A percentile compares a stretch with the other conserved stretches of the same genome.
These are phyloP conservation scores for Pachyseris speciosa DNA, from an alignment of 64 coral and sea anemone species.

Conservation along the genomic window DNA sequence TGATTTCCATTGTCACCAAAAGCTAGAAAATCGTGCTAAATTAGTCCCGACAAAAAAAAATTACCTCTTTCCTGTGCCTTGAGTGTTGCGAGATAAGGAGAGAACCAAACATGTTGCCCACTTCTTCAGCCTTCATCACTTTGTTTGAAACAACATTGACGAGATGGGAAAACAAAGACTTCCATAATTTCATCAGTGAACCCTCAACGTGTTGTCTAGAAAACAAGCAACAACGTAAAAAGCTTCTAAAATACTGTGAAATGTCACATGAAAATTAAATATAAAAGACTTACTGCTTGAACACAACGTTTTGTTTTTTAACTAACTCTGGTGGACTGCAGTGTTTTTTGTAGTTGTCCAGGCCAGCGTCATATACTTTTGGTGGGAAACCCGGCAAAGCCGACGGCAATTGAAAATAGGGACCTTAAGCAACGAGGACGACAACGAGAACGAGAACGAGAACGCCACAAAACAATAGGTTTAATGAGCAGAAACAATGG, in stretches of 20 bases:
- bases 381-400: too few species aligned
- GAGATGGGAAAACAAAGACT: conserved; percentile 58
- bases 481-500: too few species aligned
- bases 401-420: too few species aligned
- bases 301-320: too few species aligned
- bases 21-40: too few species aligned
- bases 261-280: not conserved
- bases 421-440: too few species aligned
- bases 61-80: conserved; percentile 43
- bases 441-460: too few species aligned
- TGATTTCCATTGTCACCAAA: not conserved
- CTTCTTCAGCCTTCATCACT: conserved; percentile 70
- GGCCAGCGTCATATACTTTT: too few species aligned
- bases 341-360: too few species aligned
- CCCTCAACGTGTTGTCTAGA: conserved; percentile 48
- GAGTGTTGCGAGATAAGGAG: conserved; percentile 37
- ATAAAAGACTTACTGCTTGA: too few species aligned
- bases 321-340: too few species aligned
- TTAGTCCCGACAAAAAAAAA: not conserved
- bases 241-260: not conserved
- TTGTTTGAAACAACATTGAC: conserved; percentile 68
- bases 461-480: too few species aligned
- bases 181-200: conserved; percentile 57
- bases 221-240: not conserved
- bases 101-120: conserved; percentile 46